Evolutionary conservation across 92 coral and sea anemone genomes (phyloP).

Genomic region (Porites lobata): DNA sequence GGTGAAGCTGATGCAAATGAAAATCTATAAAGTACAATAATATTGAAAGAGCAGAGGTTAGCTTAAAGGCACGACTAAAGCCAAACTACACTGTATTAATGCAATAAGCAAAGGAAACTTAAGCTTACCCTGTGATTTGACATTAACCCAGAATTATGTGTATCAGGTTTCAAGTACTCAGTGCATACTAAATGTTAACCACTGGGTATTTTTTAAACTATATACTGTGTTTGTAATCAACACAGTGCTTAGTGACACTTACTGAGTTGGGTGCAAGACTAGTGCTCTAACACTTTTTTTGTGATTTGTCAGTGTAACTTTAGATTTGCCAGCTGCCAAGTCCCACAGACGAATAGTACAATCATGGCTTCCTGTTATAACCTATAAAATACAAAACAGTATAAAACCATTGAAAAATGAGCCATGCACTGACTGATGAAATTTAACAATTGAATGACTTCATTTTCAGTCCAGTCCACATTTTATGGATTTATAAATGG

Average conservation of each 20-base stretch:
- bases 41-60: too few species aligned
- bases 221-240: too few species aligned
- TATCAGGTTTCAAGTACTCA: neutral
- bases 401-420: too few species aligned
- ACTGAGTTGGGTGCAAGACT: slow-evolving; percentile 94
- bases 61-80: too few species aligned
- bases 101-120: too few species aligned
- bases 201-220: neutral
- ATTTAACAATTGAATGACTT: too few species aligned
- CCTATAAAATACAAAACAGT: slow-evolving; percentile 56
- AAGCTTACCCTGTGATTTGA: too few species aligned
- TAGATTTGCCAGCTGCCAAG: slow-evolving; percentile 95
- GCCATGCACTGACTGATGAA: too few species aligned
- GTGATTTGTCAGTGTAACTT: slow-evolving; percentile 94
- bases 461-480: too few species aligned
- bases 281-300: slow-evolving; percentile 96
- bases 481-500: too few species aligned
- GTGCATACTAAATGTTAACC: neutral
- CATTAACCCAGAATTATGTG: too few species aligned
- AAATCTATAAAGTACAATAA: slow-evolving; percentile 51
- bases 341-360: slow-evolving; percentile 98
- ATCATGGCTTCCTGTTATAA: slow-evolving; percentile 97
- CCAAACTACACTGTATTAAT: too few species aligned
- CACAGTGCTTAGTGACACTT: slow-evolving; percentile 24
- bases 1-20: slow-evolving; percentile 98